Evolutionary conservation across 2,888 invertebrate genomes (phyloP), one percentile per base, ranked within the genome.

Genomic region (Anoncus sp.): DNA sequence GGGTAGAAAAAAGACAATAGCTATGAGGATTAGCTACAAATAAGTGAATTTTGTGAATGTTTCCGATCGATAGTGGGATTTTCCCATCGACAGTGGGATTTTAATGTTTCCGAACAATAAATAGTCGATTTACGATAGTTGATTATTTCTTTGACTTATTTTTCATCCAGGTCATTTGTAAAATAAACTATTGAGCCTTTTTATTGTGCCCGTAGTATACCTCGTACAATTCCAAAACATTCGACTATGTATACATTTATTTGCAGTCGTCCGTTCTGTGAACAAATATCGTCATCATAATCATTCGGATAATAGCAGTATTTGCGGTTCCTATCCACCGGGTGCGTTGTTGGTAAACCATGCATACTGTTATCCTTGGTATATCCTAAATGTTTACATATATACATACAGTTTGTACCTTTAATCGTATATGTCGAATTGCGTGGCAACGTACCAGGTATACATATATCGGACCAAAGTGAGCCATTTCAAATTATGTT

Each of bases 401-500:
- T 20, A 18, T 59, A 18, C 16, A 27, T 40, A 51, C 51, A 38
- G 51, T 40, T 55, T 24, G 51, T 66, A 65, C 72, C 47, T 73
- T 57, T 73, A 53, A 59, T 49, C 22, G 59, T 27, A 20, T 18
- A 66, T 20, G 43, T 66, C 31, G 66, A 43, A 66, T 66, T 49
- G 22, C 57, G 20, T 27, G 16, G n/a, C 16, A 31, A 35, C 57
- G 20, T 20, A 31, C 6, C 16, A 31, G 40, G 12, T 35, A 38
- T 40, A 70, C n/a, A n/a, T 22, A 49, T 31, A 49, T 40, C 45
- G 12, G 3, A 40, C 18, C 66, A 43, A 45, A 60, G n/a, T 40
- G 40, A 51, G 57, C 66, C 51, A 62, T 67, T 59, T 62, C 74
- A 60, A 67, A 74, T 66, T 67, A 60, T 51, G 74, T 66, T 62